Conservation (phyloP, 1,140 invertebrate species). For the Parapsyche elsis region DNA sequence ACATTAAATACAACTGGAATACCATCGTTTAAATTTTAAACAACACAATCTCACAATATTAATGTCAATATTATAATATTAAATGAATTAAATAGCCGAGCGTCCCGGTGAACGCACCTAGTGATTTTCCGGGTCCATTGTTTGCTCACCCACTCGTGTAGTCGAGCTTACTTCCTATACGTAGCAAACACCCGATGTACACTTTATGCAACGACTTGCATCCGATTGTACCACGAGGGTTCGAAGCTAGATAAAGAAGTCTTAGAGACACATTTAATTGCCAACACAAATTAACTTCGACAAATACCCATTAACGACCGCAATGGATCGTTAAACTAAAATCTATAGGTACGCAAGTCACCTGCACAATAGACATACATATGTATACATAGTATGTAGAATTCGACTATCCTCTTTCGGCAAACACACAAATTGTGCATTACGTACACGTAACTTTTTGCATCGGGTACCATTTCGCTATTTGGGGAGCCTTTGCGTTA, state of each 20-base stretch:
- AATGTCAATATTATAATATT: no score
- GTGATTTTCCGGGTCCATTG: slow-evolving; percentile 43
- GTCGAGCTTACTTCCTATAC: neutral
- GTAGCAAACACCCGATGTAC: neutral
- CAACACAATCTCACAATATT: no score
- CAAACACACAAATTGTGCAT: no score
- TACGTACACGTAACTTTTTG: no score
- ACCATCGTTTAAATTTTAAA: no score
- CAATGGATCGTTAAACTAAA: no score
- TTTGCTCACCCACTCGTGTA: slow-evolving; percentile 28
- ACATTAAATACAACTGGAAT: no score
- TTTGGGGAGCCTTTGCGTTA: neutral
- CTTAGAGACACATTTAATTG: slow-evolving; percentile 29
- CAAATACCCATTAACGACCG: slow-evolving; percentile 15
- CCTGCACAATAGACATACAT: neutral
- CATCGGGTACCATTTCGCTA: no score
- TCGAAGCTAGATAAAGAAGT: slow-evolving; percentile 29
- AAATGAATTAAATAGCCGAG: neutral
- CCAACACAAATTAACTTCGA: slow-evolving; percentile 42
- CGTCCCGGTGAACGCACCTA: neutral
- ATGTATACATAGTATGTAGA: neutral
- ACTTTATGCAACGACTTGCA: neutral
- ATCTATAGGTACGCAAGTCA: no score
- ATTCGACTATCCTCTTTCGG: no score
- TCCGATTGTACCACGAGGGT: neutral